Percentiles rank a stretch among this genome's conserved stretches.
Evolutionary conservation across 2,888 invertebrate species (phyloP).

Genomic region (Shargacucullia verbasci): DNA sequence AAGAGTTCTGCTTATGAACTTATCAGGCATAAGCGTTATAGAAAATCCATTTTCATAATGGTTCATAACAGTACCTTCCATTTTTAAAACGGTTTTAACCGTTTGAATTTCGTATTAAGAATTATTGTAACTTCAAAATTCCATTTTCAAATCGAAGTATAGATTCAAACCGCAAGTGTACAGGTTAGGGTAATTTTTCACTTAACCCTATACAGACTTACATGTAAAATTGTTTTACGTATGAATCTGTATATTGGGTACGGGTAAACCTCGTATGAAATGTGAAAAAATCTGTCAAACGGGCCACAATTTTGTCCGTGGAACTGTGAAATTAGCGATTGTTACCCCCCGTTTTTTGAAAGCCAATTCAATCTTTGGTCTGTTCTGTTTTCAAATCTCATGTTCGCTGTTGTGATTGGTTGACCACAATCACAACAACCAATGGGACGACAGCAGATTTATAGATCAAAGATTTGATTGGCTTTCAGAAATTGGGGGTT

Average conservation of each 20-base stretch:
- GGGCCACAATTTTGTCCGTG: constrained; percentile 49
- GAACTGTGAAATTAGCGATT: constrained; percentile 39
- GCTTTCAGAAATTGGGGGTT: too few species aligned
- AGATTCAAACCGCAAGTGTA: constrained; percentile 53
- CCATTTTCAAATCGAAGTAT: constrained; percentile 9
- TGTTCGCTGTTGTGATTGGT: too few species aligned
- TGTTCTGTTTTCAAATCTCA: too few species aligned
- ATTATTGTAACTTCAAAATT: constrained; percentile 11
- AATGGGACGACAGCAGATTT: too few species aligned
- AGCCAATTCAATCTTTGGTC: too few species aligned
- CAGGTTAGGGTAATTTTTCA: constrained; percentile 23
- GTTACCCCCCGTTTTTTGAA: too few species aligned
- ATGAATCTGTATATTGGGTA: constrained; percentile 35
- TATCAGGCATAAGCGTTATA: constrained; percentile 45
- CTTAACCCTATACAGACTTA: constrained; percentile 34
- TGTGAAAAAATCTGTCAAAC: constrained; percentile 58
- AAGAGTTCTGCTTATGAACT: constrained; percentile 32
- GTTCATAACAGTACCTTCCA: constrained; percentile 9
- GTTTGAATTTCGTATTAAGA: constrained; percentile 2
- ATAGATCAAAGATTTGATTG: too few species aligned
- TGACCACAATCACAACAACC: too few species aligned
- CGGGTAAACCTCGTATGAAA: constrained; percentile 55
- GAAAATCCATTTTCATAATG: constrained; percentile 28
- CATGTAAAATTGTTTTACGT: constrained; percentile 39
- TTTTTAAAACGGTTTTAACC: constrained; percentile 16